These are phyloP conservation scores for Myotis pilosus DNA, from an alignment of 2,797 vertebrate genomes.

Conservation along the genomic window DNA sequence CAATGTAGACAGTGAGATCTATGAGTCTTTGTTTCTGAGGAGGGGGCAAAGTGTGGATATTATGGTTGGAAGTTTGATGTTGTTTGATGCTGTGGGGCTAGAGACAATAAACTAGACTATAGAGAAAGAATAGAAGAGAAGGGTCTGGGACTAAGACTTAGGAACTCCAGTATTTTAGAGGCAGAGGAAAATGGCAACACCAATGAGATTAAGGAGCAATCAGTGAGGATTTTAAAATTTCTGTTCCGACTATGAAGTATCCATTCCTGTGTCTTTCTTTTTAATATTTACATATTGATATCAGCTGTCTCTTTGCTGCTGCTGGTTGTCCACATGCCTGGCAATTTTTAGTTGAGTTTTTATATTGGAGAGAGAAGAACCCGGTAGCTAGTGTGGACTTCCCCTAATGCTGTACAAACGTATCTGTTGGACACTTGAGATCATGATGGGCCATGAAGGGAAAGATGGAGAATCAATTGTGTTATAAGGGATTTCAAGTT, in stretches of 20 bases:
- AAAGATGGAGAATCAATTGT: neutral
- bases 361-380: neutral
- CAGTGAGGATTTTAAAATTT: neutral
- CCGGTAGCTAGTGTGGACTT: neutral
- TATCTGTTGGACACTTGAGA: neutral
- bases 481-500: neutral
- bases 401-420: neutral
- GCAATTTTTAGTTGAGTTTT: neutral
- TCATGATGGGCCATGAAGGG: fast-evolving
- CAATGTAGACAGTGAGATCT: neutral
- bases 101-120: fast-evolving
- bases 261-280: neutral
- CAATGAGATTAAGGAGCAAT: neutral
- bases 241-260: neutral
- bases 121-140: neutral
- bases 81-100: fast-evolving
- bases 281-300: neutral
- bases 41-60: neutral
- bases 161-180: neutral
- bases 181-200: neutral
- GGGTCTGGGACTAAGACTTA: too few species aligned
- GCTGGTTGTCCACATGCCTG: neutral
- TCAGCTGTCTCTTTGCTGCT: neutral
- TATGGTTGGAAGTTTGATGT: neutral
- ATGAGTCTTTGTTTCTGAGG: neutral